Evolutionary conservation across 2,113 vertebrate genomes (phyloP).

Genomic region (Sylvia atricapilla): DNA sequence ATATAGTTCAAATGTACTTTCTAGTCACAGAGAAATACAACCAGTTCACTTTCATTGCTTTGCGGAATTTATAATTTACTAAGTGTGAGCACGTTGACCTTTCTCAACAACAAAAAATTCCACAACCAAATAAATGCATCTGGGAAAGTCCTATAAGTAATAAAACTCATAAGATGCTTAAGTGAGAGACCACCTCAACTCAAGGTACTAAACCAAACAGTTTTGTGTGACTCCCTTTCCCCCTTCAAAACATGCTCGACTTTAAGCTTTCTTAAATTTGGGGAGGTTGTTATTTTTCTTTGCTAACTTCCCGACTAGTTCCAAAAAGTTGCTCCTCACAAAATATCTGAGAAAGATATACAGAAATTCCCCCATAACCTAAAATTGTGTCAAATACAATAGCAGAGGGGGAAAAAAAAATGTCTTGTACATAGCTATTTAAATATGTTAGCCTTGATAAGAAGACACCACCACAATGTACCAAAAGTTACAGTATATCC

Average conservation of each 20-base stretch:
- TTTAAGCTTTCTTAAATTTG: not conserved
- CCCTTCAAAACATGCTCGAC: not conserved
- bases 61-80: not conserved
- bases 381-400: not conserved
- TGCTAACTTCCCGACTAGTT: not conserved
- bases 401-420: not conserved
- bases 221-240: rapidly evolving
- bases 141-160: not conserved
- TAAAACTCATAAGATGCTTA: not conserved
- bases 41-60: not conserved
- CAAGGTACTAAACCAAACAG: not conserved
- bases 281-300: not conserved
- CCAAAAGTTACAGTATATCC: not conserved
- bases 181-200: not conserved
- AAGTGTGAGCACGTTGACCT: not conserved
- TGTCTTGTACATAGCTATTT: not conserved
- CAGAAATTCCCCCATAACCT: not conserved
- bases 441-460: not conserved
- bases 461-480: not conserved
- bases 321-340: not conserved
- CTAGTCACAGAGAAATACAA: not conserved
- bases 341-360: not conserved
- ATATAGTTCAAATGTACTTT: not conserved
- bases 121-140: not conserved
- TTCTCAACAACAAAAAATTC: not conserved